Percentiles rank a stretch among this genome's conserved stretches.
phyloP scores from a whole-genome alignment of 2,888 invertebrate genomes.

The Drosophila buzzatii region DNA sequence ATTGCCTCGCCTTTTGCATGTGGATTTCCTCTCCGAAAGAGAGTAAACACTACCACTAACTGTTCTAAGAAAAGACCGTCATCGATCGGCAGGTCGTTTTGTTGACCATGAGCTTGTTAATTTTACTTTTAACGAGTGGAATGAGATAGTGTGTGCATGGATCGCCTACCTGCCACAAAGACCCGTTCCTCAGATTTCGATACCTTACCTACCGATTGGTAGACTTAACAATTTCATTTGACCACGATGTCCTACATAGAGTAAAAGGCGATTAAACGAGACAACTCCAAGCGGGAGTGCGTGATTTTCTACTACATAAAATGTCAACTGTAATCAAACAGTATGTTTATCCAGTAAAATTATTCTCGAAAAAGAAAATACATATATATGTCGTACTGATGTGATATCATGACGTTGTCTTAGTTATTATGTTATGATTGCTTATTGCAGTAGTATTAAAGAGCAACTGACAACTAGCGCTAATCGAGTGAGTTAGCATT shows the following conservation, averaged over 20 bases:
- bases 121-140: conserved; percentile 22
- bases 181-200: neutral
- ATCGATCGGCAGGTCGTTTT: conserved; percentile 28
- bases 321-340: no score
- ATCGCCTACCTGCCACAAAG: conserved; percentile 6
- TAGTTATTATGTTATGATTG: no score
- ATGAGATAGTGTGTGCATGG: neutral
- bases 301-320: no score
- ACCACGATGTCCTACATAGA: neutral
- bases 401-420: no score
- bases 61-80: conserved; percentile 42
- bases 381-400: no score
- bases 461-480: no score
- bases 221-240: neutral
- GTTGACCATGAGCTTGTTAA: conserved; percentile 13
- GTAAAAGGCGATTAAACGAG: neutral
- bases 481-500: no score
- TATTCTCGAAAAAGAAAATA: no score
- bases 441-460: no score
- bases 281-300: no score
- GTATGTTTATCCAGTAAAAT: no score
- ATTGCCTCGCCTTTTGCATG: conserved; percentile 24
- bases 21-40: conserved; percentile 32
- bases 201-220: neutral
- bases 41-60: conserved; percentile 9